Conservation (phyloP, 2,888 invertebrate species). For the Ethmia dodecea region DNA sequence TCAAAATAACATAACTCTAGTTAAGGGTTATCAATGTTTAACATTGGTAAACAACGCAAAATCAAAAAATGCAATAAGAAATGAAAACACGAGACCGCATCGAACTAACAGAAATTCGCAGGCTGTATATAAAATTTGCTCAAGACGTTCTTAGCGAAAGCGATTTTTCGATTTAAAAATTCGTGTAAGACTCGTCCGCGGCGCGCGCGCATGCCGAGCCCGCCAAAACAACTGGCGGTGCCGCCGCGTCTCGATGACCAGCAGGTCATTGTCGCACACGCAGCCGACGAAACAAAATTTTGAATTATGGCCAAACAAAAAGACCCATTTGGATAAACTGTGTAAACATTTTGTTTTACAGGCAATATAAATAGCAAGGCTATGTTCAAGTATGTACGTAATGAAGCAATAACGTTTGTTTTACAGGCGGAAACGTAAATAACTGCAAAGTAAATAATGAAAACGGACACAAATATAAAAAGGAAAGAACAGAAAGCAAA, state of each 20-base stretch:
- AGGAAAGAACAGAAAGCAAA: too few species aligned
- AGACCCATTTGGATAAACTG: too few species aligned
- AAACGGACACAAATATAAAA: too few species aligned
- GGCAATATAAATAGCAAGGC: too few species aligned
- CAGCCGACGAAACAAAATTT: constrained; percentile 6
- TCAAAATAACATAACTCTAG: too few species aligned
- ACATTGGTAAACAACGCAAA: neutral
- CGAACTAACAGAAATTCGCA: constrained; percentile 6
- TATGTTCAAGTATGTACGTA: too few species aligned
- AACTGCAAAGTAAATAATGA: too few species aligned
- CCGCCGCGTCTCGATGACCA: constrained; percentile 54
- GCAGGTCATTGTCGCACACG: constrained; percentile 46
- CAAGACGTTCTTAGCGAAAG: constrained; percentile 16
- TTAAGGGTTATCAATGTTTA: too few species aligned
- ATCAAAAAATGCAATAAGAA: constrained; percentile 1
- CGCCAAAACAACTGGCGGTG: constrained; percentile 69
- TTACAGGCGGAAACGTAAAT: too few species aligned
- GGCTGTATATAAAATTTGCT: constrained; percentile 6
- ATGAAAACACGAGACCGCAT: constrained; percentile 1
- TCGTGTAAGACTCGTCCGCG: constrained; percentile 19
- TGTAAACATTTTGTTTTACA: too few species aligned
- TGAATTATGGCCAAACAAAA: constrained; percentile 7
- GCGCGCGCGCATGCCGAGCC: constrained; percentile 48
- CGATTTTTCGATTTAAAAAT: constrained; percentile 19
- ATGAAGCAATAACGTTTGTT: too few species aligned